Base-by-base conservation (phyloP, 2,797 vertebrate genomes). In the Notolabrus celidotus region DNA sequence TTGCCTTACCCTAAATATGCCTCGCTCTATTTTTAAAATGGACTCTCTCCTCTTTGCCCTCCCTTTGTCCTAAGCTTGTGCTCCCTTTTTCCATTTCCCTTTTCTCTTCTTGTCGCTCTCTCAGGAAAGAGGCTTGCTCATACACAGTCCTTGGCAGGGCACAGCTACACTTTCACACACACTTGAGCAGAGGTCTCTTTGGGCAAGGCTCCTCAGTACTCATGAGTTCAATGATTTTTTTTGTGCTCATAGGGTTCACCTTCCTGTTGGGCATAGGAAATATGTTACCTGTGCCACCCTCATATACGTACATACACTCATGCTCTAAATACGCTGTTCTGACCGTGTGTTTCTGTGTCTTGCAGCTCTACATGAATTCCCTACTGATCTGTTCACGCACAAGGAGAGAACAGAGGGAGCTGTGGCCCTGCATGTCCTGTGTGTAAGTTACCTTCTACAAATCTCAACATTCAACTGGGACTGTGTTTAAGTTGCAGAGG, bases 361-460 rank as follows among this genome's bases (percentile, higher is more conserved):
- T 90, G 20, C 90, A 98, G 97, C 96, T 71, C 92, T 98, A 74
- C 95, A 96, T 31, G 97, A 98, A 84, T 98, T 98, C 85, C 97
- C 97, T 2, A 93, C 88, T 33, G 97, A 98, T 91, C 92, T 98
- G 91, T 98, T 98, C 89, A 95, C 95, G 0, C 88, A 97, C 0
- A 92, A 95, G 64, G 93, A 97, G 76, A 88, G 97, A 73, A 93
- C 94, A 22, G 95, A 95, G 36, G 97, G 97, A 84, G 97, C 96
- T 0, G 94, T 98, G 71, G 86, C 94, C 23, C 93, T 98, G 29
- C 97, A 98, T 1, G 94, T 97, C 72, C 86, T 98, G 27, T 97
- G 95, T 92, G 97, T 98, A 95, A 98, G 97, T 98, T 17, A 34
- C 49, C 42, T 58, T 53, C 10, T 17, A 34, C 59, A 47, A 16